phyloP scores from a whole-genome alignment of 2,113 vertebrate genomes.

The Onychostoma macrolepis region DNA sequence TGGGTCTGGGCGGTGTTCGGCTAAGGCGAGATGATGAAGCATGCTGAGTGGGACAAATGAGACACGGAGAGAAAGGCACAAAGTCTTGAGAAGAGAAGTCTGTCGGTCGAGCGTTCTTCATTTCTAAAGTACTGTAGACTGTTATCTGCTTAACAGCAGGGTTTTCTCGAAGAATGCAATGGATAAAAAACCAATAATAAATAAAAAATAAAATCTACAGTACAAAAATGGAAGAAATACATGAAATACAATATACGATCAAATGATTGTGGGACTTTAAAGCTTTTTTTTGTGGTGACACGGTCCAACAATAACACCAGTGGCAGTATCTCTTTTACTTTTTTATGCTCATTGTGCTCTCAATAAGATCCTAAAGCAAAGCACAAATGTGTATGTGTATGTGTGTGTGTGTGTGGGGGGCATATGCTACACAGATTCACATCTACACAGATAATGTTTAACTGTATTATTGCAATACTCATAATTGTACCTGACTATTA shows the following conservation, averaged over 20 bases:
- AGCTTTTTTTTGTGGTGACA: background rate
- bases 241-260: background rate
- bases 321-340: background rate
- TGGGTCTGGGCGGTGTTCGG: background rate
- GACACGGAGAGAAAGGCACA: slow-evolving; percentile 20
- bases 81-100: slow-evolving; percentile 15
- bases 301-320: background rate
- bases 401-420: too few relatives aligned
- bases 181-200: background rate
- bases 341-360: background rate
- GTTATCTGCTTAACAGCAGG: slow-evolving; percentile 4
- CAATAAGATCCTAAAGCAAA: background rate
- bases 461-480: background rate
- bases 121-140: slow-evolving; percentile 5
- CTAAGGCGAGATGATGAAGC: slow-evolving; percentile 35
- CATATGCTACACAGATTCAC: too few relatives aligned
- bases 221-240: background rate
- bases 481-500: background rate
- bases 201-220: background rate
- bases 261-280: background rate
- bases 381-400: background rate
- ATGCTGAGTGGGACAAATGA: slow-evolving; percentile 33
- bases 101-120: background rate
- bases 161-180: background rate
- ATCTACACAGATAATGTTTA: background rate